phyloP scores from a whole-genome alignment of 2,888 invertebrate genomes.

The Proisotoma minuta region DNA sequence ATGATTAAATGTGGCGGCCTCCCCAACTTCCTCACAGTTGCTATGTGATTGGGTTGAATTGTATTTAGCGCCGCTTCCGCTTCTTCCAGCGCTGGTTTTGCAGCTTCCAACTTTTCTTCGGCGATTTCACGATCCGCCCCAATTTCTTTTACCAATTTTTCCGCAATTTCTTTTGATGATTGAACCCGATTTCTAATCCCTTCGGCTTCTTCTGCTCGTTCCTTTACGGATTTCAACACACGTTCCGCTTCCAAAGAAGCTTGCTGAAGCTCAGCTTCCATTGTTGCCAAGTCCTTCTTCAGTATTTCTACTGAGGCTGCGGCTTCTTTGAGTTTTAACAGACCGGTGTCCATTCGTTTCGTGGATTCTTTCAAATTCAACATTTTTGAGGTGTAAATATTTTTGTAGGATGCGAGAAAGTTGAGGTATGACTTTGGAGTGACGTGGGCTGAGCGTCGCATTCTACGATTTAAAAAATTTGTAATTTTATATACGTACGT shows the following conservation, averaged over 20 bases:
- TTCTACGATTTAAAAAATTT: conserved; percentile 55
- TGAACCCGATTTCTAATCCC: conserved; percentile 73
- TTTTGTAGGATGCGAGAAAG: conserved; percentile 91
- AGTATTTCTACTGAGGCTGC: conserved; percentile 86
- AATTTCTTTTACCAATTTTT: conserved; percentile 57
- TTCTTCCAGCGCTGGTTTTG: conserved; percentile 90
- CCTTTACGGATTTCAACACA: conserved; percentile 83
- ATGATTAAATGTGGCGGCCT: conserved; percentile 92
- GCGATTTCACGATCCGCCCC: conserved; percentile 86
- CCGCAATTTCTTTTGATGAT: conserved; percentile 92
- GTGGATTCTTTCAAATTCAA: conserved; percentile 86
- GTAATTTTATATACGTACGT: conserved; percentile 21
- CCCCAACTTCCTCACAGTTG: conserved; percentile 88
- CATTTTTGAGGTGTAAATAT: conserved; percentile 82
- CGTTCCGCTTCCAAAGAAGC: conserved; percentile 89
- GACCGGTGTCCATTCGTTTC: conserved; percentile 87
- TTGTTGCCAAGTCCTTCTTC: conserved; percentile 84
- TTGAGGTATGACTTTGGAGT: conserved; percentile 95
- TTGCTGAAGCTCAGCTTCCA: conserved; percentile 88
- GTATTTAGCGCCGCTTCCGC: conserved; percentile 92
- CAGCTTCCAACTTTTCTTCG: conserved; percentile 84
- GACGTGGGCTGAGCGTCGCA: conserved; percentile 88
- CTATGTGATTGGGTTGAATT: conserved; percentile 93
- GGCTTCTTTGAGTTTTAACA: conserved; percentile 92
- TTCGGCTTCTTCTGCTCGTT: conserved; percentile 90